These are phyloP conservation scores for Hippocampus kuda DNA, from an alignment of 2,797 vertebrate species.

Conservation along the genomic window DNA sequence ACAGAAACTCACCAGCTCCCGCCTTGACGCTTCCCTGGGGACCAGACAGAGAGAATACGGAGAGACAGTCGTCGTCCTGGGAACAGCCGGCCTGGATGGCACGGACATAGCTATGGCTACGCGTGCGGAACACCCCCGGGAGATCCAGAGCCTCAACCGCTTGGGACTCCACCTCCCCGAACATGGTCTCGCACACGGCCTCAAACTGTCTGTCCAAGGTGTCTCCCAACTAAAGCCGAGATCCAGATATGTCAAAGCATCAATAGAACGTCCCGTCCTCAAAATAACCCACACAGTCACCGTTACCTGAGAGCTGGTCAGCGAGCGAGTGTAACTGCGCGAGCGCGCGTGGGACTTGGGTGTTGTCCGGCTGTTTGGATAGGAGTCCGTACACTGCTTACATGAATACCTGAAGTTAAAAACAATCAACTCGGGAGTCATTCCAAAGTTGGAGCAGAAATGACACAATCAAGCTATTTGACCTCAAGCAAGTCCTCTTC, in stretches of 20 bases:
- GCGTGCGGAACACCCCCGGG: constrained; percentile 93
- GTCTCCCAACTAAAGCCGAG: constrained; percentile 76
- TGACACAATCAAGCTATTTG: no score
- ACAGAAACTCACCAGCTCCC: constrained; percentile 77
- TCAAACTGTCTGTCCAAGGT: constrained; percentile 91
- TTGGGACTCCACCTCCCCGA: constrained; percentile 92
- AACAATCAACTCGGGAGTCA: background rate
- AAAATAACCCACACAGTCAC: background rate
- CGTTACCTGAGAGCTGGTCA: constrained; percentile 91
- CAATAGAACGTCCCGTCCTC: background rate
- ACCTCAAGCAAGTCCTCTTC: no score
- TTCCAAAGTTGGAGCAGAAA: background rate
- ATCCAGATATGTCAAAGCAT: background rate
- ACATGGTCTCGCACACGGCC: constrained; percentile 88
- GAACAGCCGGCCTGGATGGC: constrained; percentile 98
- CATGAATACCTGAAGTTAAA: constrained; percentile 70
- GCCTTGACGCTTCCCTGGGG: constrained; percentile 79
- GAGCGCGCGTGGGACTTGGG: constrained; percentile 87
- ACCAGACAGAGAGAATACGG: constrained; percentile 87
- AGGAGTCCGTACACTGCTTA: constrained; percentile 80
- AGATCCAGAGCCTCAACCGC: constrained; percentile 95
- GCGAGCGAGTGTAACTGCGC: constrained; percentile 87
- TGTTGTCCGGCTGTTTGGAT: constrained; percentile 79
- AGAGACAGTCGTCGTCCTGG: constrained; percentile 96
- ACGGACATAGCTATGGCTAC: constrained; percentile 97